Evolutionary conservation across 2,888 invertebrate species (phyloP), one percentile per base, ranked within the genome.

Genomic region (Epinotia bilunana): DNA sequence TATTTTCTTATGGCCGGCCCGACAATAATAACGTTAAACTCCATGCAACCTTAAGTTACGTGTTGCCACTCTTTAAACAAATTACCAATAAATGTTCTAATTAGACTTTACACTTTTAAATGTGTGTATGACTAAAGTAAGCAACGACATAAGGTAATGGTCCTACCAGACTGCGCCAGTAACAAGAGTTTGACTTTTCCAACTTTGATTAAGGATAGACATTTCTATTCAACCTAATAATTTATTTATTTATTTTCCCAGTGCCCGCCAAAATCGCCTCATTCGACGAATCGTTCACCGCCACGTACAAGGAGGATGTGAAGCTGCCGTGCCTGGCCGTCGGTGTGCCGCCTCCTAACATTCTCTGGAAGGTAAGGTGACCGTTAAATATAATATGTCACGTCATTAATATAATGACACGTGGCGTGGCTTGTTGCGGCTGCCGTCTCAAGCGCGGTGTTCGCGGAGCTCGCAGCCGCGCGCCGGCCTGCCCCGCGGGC

Each of bases 191-290:
- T 28, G 3, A 28, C 23, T 28, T 28, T 28, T 33, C 33, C 1
- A 33, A 7, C 33, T 33, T 33, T 6, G 7, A 33, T 3, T 28
- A 28, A 33, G 33, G 33, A 33, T 33, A 33, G 7, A 33, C 6
- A 33, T 28, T 28, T 28, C 3, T 13, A 28, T 2, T 4, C 1
- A 12, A 60, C 12, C 16, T 5, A 28, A 60, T 28, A 60, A 16
- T 6, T 33, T 16, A 33, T 63, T 61, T 20, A 20, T 70, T 71
- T 61, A 33, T 18, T 69, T 67, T 78, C 5, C 77, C 87, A 97
- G 99, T 98, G 75, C 98, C 98, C 63, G 99, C 99, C 1, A 98
- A 98, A 89, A 98, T 99, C 82, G 98, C 98, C 62, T 98, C 98
- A 1, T 99, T 99, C 90, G 98, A 99, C 86, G 97, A 98, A 86